Conservation (phyloP, 2,797 vertebrate genomes). For the Xenops minutus region DNA sequence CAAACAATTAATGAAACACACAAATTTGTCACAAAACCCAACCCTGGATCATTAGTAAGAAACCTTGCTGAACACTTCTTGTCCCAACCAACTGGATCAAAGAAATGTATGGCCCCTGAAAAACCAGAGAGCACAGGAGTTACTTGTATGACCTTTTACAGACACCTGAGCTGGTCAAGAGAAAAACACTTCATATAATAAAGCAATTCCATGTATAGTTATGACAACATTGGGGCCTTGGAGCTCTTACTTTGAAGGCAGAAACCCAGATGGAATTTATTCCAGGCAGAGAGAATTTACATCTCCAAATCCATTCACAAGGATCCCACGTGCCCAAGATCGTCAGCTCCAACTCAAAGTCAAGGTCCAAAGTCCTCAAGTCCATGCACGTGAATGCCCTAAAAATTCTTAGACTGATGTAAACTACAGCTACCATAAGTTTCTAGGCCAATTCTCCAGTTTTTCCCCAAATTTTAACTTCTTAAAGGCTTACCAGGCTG, state of each 20-base stretch:
- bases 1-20: conserved; percentile 36
- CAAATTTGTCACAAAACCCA: not conserved
- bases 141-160: rapidly evolving
- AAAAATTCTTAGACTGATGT: not conserved
- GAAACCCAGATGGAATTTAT: not conserved
- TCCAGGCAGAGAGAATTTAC: not conserved
- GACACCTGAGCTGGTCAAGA: not conserved
- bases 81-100: not conserved
- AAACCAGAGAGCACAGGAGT: not conserved
- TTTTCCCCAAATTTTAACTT: not conserved
- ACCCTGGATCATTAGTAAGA: not conserved
- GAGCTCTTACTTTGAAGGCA: not conserved
- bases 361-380: not conserved
- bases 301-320: not conserved
- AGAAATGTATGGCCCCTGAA: not conserved
- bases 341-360: not conserved
- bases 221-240: rapidly evolving
- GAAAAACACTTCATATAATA: not conserved
- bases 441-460: not conserved
- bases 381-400: rapidly evolving
- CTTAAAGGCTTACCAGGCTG: conserved; percentile 79
- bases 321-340: not conserved
- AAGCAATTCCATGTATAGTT: not conserved
- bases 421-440: rapidly evolving
- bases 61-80: not conserved